phyloP scores from a whole-genome alignment of 2,113 vertebrate species.

The Gnathonemus longibarbis region DNA sequence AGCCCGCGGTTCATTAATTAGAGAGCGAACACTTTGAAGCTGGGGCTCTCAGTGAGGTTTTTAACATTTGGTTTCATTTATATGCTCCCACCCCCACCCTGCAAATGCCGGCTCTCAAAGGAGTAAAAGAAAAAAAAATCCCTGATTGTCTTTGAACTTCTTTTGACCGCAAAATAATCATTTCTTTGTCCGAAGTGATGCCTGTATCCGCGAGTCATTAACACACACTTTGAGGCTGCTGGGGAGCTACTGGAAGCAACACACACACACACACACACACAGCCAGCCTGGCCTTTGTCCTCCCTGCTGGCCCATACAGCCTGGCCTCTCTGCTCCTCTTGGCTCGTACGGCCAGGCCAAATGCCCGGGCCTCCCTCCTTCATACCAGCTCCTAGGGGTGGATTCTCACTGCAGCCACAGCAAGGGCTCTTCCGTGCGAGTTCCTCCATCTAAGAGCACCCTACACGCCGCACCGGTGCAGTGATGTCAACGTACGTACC shows the following conservation, averaged over 20 bases:
- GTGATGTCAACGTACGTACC: conserved; percentile 60
- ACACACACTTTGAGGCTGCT: conserved; percentile 85
- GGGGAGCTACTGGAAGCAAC: conserved; percentile 71
- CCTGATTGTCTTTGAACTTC: conserved; percentile 95
- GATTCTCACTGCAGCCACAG: background rate
- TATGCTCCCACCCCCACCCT: conserved; percentile 63
- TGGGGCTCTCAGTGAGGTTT: conserved; percentile 76
- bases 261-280: background rate
- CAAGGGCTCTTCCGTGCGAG: background rate
- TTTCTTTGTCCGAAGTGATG: conserved; percentile 92
- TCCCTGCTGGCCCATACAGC: conserved; percentile 38
- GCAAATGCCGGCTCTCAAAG: conserved; percentile 78
- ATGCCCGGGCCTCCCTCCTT: background rate
- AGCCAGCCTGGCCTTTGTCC: conserved; percentile 59
- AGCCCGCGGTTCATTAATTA: conserved; percentile 99
- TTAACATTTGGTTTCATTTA: conserved; percentile 88
- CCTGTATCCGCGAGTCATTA: conserved; percentile 92
- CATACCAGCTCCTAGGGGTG: background rate
- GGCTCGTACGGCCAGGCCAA: conserved; percentile 63
- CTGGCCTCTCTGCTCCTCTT: conserved; percentile 43
- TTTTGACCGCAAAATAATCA: conserved; percentile 95
- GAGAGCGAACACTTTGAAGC: conserved; percentile 98
- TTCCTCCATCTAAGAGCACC: background rate
- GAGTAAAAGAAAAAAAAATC: conserved; percentile 81
- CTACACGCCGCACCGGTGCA: background rate